Percentiles rank a stretch among this genome's conserved stretches.
Conservation (phyloP, 2,888 invertebrate genomes). For the Hydroisotoma schaefferi region DNA sequence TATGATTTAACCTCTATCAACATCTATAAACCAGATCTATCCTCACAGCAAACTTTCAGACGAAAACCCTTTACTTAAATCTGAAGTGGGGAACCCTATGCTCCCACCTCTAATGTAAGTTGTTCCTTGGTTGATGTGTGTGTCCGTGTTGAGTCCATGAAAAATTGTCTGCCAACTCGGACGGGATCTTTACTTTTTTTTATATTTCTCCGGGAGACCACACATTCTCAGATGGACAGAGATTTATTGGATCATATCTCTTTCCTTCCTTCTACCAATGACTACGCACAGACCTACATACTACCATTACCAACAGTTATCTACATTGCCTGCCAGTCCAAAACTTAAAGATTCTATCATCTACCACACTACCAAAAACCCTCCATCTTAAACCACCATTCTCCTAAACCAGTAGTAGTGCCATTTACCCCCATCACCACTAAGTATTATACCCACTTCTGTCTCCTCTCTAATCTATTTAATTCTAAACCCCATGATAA, state of each 20-base stretch:
- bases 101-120: no score
- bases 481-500: no score
- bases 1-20: no score
- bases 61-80: no score
- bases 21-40: no score
- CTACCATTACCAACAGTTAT: neutral
- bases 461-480: no score
- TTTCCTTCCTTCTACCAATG: neutral
- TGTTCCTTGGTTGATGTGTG: slow-evolving; percentile 1
- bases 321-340: neutral
- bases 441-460: no score
- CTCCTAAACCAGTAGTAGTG: no score
- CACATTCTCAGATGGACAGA: slow-evolving; percentile 10
- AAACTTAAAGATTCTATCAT: neutral
- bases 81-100: no score
- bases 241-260: slow-evolving; percentile 15
- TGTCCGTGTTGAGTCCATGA: slow-evolving; percentile 6
- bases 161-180: slow-evolving; percentile 6
- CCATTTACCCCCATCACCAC: no score
- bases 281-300: neutral
- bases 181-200: neutral
- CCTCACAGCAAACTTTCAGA: no score
- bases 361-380: neutral
- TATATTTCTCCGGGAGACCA: slow-evolving; percentile 10
- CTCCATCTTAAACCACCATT: neutral